Evolutionary conservation across 2,797 vertebrate species (phyloP).

Genomic region (Rachycentron canadum): DNA sequence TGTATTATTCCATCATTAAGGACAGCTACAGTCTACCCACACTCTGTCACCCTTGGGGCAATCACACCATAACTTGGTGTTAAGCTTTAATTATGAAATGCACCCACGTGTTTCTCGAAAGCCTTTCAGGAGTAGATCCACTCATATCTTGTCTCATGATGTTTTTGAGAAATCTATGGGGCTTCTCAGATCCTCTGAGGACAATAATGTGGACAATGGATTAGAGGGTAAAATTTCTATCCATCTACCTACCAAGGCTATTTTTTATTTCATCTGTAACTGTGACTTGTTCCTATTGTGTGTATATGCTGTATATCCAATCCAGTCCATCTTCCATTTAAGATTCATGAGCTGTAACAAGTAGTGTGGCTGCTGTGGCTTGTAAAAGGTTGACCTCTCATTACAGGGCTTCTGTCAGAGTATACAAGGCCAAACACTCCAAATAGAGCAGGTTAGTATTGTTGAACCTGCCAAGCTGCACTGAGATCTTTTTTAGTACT

Average conservation of each 20-base stretch:
- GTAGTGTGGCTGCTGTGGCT: not conserved
- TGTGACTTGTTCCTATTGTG: not conserved
- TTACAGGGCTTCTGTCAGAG: not conserved
- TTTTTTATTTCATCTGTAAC: not conserved
- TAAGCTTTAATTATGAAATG: conserved; percentile 31
- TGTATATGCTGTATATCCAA: too few relatives aligned
- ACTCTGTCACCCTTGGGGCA: conserved; percentile 2
- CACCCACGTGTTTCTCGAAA: conserved; percentile 40
- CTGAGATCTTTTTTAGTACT: not conserved
- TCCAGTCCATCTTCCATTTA: not conserved
- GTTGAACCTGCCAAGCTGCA: not conserved
- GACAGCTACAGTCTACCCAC: conserved; percentile 36
- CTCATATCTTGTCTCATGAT: conserved; percentile 14
- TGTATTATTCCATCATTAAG: conserved; percentile 7
- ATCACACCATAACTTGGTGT: conserved; percentile 22
- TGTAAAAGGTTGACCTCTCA: not conserved
- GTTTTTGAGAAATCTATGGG: conserved; percentile 11
- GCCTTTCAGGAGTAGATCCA: conserved; percentile 9
- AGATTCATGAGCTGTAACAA: not conserved
- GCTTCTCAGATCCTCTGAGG: not conserved
- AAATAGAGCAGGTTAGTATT: not conserved
- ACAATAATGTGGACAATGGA: not conserved
- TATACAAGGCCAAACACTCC: not conserved
- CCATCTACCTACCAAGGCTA: too few relatives aligned
- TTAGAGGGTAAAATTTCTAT: not conserved